A percentile compares a stretch with the other conserved stretches of the same genome.
phyloP scores from a whole-genome alignment of 2,888 invertebrate genomes.

The Caenorhabditis becei region DNA sequence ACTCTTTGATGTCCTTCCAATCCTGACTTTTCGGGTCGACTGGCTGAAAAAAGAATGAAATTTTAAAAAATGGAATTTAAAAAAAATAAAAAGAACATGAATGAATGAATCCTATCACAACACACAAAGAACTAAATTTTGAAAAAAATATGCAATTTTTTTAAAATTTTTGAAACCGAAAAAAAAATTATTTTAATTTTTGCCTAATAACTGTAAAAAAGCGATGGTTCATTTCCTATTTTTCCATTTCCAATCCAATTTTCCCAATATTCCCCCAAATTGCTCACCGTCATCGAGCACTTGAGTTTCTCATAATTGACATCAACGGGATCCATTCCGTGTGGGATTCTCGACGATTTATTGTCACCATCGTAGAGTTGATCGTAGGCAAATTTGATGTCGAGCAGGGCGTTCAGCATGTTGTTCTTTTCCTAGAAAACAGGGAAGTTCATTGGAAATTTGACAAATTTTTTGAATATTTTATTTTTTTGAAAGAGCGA shows the following conservation, averaged over 20 bases:
- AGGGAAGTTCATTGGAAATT: too few species aligned
- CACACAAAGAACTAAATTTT: too few species aligned
- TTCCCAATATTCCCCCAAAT: not conserved
- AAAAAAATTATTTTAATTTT: too few species aligned
- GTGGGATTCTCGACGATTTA: not conserved
- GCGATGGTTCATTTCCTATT: too few species aligned
- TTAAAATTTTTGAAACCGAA: not conserved
- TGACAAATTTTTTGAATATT: too few species aligned
- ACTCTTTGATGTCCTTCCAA: slow-evolving; percentile 87
- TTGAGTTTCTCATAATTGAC: slow-evolving; percentile 92
- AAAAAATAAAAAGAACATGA: not conserved
- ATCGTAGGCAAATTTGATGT: slow-evolving; percentile 95
- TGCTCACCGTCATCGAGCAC: slow-evolving; percentile 86
- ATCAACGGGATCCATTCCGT: slow-evolving; percentile 86
- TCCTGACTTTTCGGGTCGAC: slow-evolving; percentile 85
- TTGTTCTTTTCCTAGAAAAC: slow-evolving; percentile 86
- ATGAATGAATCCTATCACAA: not conserved
- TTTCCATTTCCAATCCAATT: not conserved
- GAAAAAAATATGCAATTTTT: too few species aligned
- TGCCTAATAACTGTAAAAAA: too few species aligned
- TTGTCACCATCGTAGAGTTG: slow-evolving; percentile 84
- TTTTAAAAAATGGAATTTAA: not conserved
- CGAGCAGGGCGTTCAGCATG: slow-evolving; percentile 94
- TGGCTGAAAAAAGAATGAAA: slow-evolving; percentile 55
- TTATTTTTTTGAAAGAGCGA: too few species aligned